Percentiles rank a stretch among this genome's conserved stretches.
These are phyloP conservation scores for Eustalomyia histrio DNA, from an alignment of 2,888 invertebrate species.

Conservation along the genomic window DNA sequence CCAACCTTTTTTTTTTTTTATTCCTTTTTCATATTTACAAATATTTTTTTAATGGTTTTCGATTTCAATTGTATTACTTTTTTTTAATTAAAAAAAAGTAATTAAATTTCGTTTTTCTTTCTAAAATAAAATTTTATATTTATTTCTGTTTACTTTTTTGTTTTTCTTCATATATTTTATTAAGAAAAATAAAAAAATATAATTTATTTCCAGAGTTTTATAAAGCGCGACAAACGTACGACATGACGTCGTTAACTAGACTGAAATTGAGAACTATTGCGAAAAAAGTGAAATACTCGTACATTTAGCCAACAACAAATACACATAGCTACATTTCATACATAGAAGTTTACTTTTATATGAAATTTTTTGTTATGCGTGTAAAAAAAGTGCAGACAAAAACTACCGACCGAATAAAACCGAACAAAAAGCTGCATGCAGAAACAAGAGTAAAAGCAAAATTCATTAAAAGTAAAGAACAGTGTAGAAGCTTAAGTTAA, in stretches of 20 bases:
- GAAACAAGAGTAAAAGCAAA: not conserved
- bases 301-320: conserved; percentile 66
- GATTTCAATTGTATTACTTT: not conserved
- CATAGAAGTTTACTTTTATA: not conserved
- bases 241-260: conserved; percentile 77
- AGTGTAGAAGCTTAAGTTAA: conserved; percentile 72
- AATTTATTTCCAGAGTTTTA: not conserved
- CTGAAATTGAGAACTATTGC: conserved; percentile 69
- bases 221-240: conserved; percentile 71
- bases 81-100: not conserved
- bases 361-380: not conserved
- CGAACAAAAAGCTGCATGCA: not conserved
- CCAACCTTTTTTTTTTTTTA: not conserved
- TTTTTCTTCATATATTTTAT: not conserved
- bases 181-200: not conserved
- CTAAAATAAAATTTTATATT: not conserved
- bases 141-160: not conserved
- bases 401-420: not conserved
- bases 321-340: too few species aligned
- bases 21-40: not conserved
- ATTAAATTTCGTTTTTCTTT: not conserved
- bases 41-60: not conserved
- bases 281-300: conserved; percentile 75
- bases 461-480: conserved; percentile 43
- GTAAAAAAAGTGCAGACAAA: not conserved